phyloP scores from a whole-genome alignment of 1,140 invertebrate species.

The Hirudo medicinalis region DNA sequence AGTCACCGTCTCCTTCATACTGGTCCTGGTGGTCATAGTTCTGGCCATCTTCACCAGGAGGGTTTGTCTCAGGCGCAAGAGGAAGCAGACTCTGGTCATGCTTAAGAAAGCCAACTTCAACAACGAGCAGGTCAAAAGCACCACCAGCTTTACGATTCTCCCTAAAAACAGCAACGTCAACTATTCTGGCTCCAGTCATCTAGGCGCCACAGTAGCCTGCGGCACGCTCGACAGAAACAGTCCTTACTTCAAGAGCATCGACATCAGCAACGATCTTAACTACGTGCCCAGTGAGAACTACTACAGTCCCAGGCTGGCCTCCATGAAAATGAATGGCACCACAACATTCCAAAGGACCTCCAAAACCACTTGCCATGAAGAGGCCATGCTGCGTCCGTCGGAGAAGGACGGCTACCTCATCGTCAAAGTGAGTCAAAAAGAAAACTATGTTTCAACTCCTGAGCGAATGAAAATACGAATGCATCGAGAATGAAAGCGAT shows the following conservation, averaged over 20 bases:
- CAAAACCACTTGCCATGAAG: constrained; percentile 8
- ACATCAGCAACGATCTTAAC: constrained; percentile 10
- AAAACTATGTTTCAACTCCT: too few relatives aligned
- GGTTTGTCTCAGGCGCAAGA: background rate
- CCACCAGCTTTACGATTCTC: background rate
- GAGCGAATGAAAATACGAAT: too few relatives aligned
- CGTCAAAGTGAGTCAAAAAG: background rate
- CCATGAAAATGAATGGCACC: constrained; percentile 1
- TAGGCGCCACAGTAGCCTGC: background rate
- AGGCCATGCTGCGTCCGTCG: background rate
- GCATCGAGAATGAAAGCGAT: too few relatives aligned
- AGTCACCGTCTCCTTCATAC: constrained; percentile 6
- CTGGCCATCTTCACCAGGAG: background rate
- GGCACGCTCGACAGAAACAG: background rate
- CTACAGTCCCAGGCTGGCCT: constrained; percentile 5
- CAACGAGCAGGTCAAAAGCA: background rate
- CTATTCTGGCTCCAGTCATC: background rate
- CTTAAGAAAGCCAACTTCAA: background rate
- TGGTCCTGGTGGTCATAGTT: constrained; percentile 6
- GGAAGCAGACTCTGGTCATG: constrained; percentile 6
- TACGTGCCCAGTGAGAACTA: constrained; percentile 1
- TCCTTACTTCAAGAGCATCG: constrained; percentile 11
- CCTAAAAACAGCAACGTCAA: constrained; percentile 1
- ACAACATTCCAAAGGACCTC: background rate
- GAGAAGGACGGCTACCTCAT: background rate